Conservation (phyloP, 2,797 vertebrate genomes). For the Coregonus sp. region DNA sequence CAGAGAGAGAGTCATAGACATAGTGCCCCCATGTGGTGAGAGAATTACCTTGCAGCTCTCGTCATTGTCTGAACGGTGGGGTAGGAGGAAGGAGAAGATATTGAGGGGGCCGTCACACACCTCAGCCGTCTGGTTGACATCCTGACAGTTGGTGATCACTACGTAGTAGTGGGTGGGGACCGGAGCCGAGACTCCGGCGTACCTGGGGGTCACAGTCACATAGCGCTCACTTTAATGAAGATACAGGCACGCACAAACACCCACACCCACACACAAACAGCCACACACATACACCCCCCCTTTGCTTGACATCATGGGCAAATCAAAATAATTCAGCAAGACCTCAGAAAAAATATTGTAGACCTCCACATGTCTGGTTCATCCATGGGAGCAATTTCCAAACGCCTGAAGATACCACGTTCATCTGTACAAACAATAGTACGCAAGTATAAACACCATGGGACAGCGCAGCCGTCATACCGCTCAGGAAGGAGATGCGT, state of each 20-base stretch:
- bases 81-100: constrained; percentile 85
- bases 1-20: neutral
- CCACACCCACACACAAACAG: neutral
- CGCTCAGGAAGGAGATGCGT: too few relatives aligned
- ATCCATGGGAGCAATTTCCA: too few relatives aligned
- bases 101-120: constrained; percentile 84
- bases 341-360: too few relatives aligned
- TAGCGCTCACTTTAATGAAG: neutral
- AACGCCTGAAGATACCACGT: too few relatives aligned
- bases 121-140: constrained; percentile 84
- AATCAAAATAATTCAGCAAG: too few relatives aligned
- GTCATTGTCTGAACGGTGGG: constrained; percentile 84
- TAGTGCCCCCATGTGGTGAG: constrained; percentile 22
- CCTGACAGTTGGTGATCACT: constrained; percentile 88
- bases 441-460: too few relatives aligned
- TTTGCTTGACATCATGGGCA: too few relatives aligned
- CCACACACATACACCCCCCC: too few relatives aligned
- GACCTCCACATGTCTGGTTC: too few relatives aligned
- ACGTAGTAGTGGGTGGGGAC: constrained; percentile 90
- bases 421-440: too few relatives aligned
- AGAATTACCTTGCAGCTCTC: constrained; percentile 88
- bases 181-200: constrained; percentile 72
- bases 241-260: neutral
- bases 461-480: too few relatives aligned
- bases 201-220: constrained; percentile 62